Base-by-base conservation (phyloP, 2,888 invertebrate genomes). In the Drosophila infuscata region DNA sequence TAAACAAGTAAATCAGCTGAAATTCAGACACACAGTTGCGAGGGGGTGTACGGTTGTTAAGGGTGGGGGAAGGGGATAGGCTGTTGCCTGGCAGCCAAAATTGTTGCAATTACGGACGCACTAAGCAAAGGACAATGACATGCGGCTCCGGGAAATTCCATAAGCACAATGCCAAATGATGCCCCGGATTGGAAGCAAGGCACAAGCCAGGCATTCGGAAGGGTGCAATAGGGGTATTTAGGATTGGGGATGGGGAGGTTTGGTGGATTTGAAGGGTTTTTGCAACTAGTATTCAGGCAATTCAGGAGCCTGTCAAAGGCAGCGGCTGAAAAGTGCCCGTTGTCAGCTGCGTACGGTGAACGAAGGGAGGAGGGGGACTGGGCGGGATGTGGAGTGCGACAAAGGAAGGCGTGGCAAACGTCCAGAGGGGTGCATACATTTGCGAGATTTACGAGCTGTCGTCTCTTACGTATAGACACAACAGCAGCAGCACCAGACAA, bases 401-500 rank as follows among this genome's bases (percentile, higher is more conserved):
- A 57, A 57, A 57, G 20, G 46, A 58, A 62, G 80, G 78, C 70
- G 79, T 79, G 68, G 48, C 70, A 43, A 54, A 53, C 59, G 82
- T 78, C 62, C 74, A 76, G 65, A 77, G 83, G 87, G 89, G 88
- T 88, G 91, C 91, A 88, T 88, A 89, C 81, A 88, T 91, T 88
- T 88, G 68, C 69, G 82, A 84, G 87, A 91, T 89, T 88, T 88
- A 88, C 87, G 88, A 91, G 90, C 85, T 82, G 91, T 76, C 88
- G 72, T 67, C 79, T 53, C 79, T 61, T 78, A 49, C 74, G 70
- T 60, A 84, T 64, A 82, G 59, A 66, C 56, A 61, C 11, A 41
- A 63, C 56, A 46, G n/a, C 56, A 46, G 46, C 20, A 46, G 46
- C 46, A 8, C 46, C 25, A 46, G 25, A 25, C 46, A 46, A 46